Evolutionary conservation across 2,888 invertebrate species (phyloP).

Genomic region (Cyrtodaria siliqua): DNA sequence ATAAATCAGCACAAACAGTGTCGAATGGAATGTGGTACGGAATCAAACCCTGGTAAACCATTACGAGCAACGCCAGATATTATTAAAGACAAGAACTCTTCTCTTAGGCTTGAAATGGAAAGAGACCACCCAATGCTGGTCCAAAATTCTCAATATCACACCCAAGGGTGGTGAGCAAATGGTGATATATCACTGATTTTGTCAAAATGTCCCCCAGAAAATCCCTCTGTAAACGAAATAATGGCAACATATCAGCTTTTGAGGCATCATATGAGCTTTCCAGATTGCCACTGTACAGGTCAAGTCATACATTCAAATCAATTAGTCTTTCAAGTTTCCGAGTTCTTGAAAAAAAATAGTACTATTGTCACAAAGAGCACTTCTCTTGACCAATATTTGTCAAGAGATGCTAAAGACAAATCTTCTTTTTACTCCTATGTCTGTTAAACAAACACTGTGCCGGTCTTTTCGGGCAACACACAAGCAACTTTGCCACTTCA

Average conservation of each 20-base stretch:
- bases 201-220: slow-evolving; percentile 66
- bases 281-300: slow-evolving; percentile 50
- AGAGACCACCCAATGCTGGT: slow-evolving; percentile 66
- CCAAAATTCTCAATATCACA: slow-evolving; percentile 64
- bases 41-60: no score
- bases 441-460: no score
- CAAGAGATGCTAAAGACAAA: slow-evolving; percentile 31
- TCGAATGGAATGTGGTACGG: no score
- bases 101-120: slow-evolving; percentile 63
- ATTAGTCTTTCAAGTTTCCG: slow-evolving; percentile 60
- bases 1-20: no score
- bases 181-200: slow-evolving; percentile 69
- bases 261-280: slow-evolving; percentile 55
- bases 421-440: slow-evolving; percentile 51
- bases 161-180: slow-evolving; percentile 68
- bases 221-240: slow-evolving; percentile 56
- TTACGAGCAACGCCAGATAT: slow-evolving; percentile 12
- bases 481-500: slow-evolving; percentile 50
- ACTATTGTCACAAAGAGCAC: slow-evolving; percentile 12
- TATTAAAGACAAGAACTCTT: slow-evolving; percentile 62
- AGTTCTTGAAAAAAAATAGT: slow-evolving; percentile 45
- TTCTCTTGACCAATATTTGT: slow-evolving; percentile 48
- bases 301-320: slow-evolving; percentile 60
- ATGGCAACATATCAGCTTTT: slow-evolving; percentile 52
- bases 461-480: no score